phyloP scores from a whole-genome alignment of 2,888 invertebrate species.

The Athalia cordata region DNA sequence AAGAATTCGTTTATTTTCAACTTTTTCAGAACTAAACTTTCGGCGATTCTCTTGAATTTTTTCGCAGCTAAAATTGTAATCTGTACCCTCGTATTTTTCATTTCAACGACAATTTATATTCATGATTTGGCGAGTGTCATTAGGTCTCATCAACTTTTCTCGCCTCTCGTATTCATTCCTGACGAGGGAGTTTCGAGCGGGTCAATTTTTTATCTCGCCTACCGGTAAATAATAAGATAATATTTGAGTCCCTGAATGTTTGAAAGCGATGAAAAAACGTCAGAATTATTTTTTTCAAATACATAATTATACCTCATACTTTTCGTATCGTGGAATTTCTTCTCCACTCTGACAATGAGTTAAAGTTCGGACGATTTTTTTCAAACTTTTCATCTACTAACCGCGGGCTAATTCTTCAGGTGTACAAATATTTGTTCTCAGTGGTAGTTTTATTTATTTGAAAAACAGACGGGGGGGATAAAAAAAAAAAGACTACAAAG shows the following conservation, averaged over 20 bases:
- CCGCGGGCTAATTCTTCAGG: neutral
- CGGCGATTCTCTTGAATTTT: neutral
- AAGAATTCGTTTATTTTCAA: too few relatives aligned
- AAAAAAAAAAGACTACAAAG: neutral
- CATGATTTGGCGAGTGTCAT: conserved; percentile 7
- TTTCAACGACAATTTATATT: conserved; percentile 9
- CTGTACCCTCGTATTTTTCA: neutral
- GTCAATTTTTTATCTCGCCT: conserved; percentile 15
- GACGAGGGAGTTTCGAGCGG: neutral
- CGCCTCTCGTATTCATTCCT: neutral
- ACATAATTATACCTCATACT: neutral
- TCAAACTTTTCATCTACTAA: too few relatives aligned
- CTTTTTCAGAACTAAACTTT: too few relatives aligned
- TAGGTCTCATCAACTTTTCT: neutral
- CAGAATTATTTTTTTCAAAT: too few relatives aligned
- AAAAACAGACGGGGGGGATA: too few relatives aligned
- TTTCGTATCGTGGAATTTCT: neutral
- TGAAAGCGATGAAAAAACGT: too few relatives aligned
- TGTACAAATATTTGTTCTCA: neutral
- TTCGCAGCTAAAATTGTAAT: neutral
- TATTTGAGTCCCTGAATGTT: too few relatives aligned
- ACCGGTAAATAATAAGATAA: too few relatives aligned
- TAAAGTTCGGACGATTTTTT: neutral
- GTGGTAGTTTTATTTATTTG: neutral
- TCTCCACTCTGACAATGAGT: neutral